Percentiles rank a stretch among this genome's conserved stretches.
Evolutionary conservation across 2,797 vertebrate species (phyloP).

Genomic region (Enteromius anoplus): DNA sequence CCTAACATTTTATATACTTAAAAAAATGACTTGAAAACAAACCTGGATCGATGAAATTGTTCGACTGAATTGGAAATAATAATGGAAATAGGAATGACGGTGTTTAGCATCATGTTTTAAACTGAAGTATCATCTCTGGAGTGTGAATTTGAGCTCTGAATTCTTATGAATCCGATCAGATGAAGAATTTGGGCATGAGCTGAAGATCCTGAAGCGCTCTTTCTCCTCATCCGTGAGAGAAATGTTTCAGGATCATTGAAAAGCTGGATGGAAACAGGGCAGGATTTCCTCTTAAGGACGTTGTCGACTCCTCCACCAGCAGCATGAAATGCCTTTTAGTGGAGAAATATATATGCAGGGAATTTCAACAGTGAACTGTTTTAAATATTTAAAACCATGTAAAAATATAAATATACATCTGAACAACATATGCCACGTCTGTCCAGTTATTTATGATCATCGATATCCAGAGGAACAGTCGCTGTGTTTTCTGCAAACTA

Average conservation of each 20-base stretch:
- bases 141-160: conserved; percentile 23
- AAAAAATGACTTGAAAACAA: conserved; percentile 23
- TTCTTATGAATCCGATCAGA: conserved; percentile 23
- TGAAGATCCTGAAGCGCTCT: background rate
- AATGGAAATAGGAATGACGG: background rate
- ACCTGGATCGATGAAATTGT: conserved; percentile 7
- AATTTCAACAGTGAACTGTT: conserved; percentile 26
- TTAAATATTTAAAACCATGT: conserved; percentile 45
- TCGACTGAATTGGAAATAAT: conserved; percentile 30
- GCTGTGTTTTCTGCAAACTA: background rate
- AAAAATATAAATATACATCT: conserved; percentile 40
- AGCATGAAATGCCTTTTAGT: conserved; percentile 31
- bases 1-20: background rate
- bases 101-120: conserved; percentile 30
- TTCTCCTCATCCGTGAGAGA: background rate
- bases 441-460: background rate
- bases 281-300: background rate
- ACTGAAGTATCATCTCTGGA: conserved; percentile 44
- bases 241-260: background rate
- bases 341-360: conserved; percentile 9
- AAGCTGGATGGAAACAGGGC: conserved; percentile 15
- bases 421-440: conserved; percentile 3
- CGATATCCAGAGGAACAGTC: background rate
- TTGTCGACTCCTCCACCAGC: conserved; percentile 13
- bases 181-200: conserved; percentile 41